phyloP scores from a whole-genome alignment of 2,888 invertebrate species.

The Smittia aterrima region DNA sequence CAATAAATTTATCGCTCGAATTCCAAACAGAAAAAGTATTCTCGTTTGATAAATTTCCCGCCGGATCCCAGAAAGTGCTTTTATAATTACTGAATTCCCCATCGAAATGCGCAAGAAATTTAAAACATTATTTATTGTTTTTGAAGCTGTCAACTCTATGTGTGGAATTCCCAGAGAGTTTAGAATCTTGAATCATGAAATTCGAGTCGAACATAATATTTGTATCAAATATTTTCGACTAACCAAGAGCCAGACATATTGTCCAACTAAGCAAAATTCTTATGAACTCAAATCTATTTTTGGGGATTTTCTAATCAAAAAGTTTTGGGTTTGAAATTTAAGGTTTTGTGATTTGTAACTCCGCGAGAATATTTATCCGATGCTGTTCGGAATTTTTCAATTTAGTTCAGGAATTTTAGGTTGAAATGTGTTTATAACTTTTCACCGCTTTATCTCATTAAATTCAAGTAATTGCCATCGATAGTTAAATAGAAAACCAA shows the following conservation, averaged over 20 bases:
- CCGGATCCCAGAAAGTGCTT: neutral
- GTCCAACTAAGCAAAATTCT: too few species aligned
- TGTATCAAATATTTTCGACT: too few species aligned
- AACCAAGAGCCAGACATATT: too few species aligned
- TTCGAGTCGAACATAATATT: too few species aligned
- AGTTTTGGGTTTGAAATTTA: too few species aligned
- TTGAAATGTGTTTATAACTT: neutral
- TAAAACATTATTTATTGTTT: neutral
- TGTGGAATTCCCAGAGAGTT: too few species aligned
- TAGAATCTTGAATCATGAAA: too few species aligned
- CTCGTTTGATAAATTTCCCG: neutral
- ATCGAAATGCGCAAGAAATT: neutral
- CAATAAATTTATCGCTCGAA: slow-evolving; percentile 15
- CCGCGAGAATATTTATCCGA: too few species aligned
- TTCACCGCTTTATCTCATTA: neutral
- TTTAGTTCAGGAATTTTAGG: neutral
- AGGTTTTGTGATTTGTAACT: too few species aligned
- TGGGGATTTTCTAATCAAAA: too few species aligned
- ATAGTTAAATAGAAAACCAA: neutral
- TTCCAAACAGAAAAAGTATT: slow-evolving; percentile 9
- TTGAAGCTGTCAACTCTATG: neutral
- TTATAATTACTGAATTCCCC: neutral
- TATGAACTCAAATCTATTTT: too few species aligned
- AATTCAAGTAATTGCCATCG: neutral
- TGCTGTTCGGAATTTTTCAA: slow-evolving; percentile 24